Conservation (phyloP, 1,140 invertebrate species). For the Zaprionus africanus region DNA sequence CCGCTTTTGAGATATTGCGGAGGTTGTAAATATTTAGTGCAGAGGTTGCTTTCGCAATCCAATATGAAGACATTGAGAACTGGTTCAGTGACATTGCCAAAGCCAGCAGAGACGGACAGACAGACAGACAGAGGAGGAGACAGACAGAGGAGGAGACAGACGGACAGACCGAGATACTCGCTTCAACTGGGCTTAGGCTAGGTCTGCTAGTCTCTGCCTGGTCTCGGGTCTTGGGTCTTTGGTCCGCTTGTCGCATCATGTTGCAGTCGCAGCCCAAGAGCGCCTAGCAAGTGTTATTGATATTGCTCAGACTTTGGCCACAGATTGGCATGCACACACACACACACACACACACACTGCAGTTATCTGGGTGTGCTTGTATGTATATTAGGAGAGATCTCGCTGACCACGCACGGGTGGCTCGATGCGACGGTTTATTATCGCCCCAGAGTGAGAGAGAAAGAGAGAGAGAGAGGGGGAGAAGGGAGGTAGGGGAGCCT, state of each 20-base stretch:
- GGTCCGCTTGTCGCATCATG: slow-evolving; percentile 70
- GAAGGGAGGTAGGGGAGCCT: background rate
- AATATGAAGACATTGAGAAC: slow-evolving; percentile 81
- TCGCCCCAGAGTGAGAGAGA: slow-evolving; percentile 44
- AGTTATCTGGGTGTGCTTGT: background rate
- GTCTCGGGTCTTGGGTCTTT: background rate
- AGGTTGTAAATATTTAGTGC: slow-evolving; percentile 83
- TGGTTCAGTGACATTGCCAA: slow-evolving; percentile 81
- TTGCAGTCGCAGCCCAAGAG: slow-evolving; percentile 65
- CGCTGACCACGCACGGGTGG: slow-evolving; percentile 73
- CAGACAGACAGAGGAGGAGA: slow-evolving; percentile 11
- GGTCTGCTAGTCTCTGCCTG: background rate
- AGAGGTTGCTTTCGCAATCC: slow-evolving; percentile 64
- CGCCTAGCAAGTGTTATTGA: slow-evolving; percentile 78
- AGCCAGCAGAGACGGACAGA: slow-evolving; percentile 27
- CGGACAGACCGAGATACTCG: slow-evolving; percentile 7
- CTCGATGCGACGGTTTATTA: slow-evolving; percentile 73
- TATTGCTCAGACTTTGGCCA: slow-evolving; percentile 65
- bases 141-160: background rate
- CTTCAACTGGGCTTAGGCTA: slow-evolving; percentile 9
- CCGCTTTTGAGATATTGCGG: slow-evolving; percentile 78
- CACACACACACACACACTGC: slow-evolving; percentile 5
- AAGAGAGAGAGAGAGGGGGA: background rate
- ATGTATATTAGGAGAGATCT: slow-evolving; percentile 25
- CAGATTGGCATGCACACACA: slow-evolving; percentile 46